A percentile compares a stretch with the other conserved stretches of the same genome.
Evolutionary conservation across 2,113 vertebrate species (phyloP).

Genomic region (Plecotus auritus): DNA sequence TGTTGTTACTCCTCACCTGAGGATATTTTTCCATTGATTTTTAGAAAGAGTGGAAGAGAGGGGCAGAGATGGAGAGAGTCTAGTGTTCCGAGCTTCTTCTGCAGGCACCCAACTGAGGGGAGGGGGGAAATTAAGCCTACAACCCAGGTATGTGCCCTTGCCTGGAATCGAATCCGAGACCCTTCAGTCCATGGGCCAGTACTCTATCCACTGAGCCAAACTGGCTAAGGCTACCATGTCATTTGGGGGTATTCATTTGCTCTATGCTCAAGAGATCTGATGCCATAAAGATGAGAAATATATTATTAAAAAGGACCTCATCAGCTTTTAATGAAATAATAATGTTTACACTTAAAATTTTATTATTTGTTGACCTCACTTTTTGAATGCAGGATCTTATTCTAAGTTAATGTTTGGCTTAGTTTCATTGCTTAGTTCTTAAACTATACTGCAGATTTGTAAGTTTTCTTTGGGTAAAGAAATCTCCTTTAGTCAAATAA

Average conservation of each 20-base stretch:
- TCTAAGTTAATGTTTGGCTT: constrained; percentile 6
- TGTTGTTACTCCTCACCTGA: no score
- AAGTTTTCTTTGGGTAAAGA: neutral
- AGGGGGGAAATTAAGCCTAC: no score
- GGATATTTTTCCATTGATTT: no score
- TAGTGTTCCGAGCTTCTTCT: no score
- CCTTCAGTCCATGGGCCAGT: no score
- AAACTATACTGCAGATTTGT: neutral
- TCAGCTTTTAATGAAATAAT: constrained; percentile 31
- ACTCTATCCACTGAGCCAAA: no score
- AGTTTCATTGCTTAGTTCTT: constrained; percentile 12
- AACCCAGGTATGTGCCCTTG: no score
- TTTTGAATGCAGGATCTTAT: neutral
- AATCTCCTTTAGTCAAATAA: neutral
- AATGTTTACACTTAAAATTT: neutral
- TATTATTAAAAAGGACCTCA: neutral
- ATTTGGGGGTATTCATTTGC: neutral
- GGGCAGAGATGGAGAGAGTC: no score
- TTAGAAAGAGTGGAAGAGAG: no score
- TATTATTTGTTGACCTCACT: neutral
- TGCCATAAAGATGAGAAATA: neutral
- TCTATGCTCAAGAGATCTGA: neutral
- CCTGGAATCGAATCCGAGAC: no score
- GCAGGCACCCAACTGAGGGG: no score
- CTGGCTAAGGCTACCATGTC: neutral